Evolutionary conservation across 2,888 invertebrate genomes (phyloP), one percentile per base, ranked within the genome.

Genomic region (Trissolcus japonicus): DNA sequence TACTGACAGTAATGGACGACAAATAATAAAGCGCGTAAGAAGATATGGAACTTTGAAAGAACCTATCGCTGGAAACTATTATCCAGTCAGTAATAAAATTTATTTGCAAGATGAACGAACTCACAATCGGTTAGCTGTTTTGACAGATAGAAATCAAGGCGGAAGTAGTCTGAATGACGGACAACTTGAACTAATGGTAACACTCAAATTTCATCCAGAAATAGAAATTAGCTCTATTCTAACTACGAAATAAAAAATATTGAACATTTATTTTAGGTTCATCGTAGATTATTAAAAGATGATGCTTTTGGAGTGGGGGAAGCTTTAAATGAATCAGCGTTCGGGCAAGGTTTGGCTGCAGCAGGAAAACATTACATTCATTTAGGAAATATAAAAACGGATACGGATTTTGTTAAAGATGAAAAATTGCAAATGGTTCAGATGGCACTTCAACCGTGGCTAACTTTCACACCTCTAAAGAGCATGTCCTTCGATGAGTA

Each of bases 1-100:
- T 86, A 99, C 98, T 0, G 99, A 99, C 87, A 94, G 97, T 0
- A 99, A 98, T 87, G 98, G 98, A 0, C 91, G 98, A n/a, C 96
- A 98, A 88, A 92, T 95, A 87, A 83, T 98, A 19, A 92, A 93
- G 83, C 90, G 98, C 29, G 91, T 91, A 7, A 87, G 93, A 25
- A 91, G 95, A 62, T 43, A 35, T 63, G 11, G 9, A 11, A 11
- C 1, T 35, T 35, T 35, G 2, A 11, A 35, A 2, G 46, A 63
- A 41, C 92, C 92, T 0, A 89, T 96, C 0, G 91, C 97, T 0
- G 95, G 94, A 0, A 99, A 99, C 87, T 99, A 98, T 86, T 99
- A 98, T 86, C 99, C 99, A 0, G 91, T 99, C 0, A 96, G 95
- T 0, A 93, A 95, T 13, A 92, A 94, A 82, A 96, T 98, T 40